Percentiles rank a stretch among this genome's conserved stretches.
Evolutionary conservation across 2,888 invertebrate species (phyloP).

Genomic region (Rhaphigaster nebulosa): DNA sequence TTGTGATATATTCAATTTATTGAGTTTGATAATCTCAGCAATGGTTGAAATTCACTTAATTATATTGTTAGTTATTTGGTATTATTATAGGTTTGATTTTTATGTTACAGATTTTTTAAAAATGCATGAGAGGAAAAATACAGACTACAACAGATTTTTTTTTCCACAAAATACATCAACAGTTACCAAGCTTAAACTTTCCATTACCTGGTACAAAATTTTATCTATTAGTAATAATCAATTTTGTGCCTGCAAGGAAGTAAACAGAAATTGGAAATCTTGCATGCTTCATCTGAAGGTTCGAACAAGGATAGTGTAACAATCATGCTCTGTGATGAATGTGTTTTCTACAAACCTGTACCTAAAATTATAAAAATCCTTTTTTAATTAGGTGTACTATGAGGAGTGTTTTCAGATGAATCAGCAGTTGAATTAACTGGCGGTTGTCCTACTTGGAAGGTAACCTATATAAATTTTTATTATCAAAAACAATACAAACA

Average conservation of each 20-base stretch:
- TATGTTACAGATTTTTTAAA: background rate
- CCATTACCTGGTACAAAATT: background rate
- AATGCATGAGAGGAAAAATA: background rate
- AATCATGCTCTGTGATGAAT: constrained; percentile 11
- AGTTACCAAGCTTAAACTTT: background rate
- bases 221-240: background rate
- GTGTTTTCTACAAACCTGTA: background rate
- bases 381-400: constrained; percentile 11
- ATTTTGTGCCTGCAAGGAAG: background rate
- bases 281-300: constrained; percentile 18
- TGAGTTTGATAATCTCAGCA: background rate
- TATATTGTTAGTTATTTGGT: background rate
- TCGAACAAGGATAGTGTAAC: background rate
- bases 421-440: background rate
- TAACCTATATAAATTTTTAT: background rate
- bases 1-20: background rate
- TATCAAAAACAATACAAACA: background rate
- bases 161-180: background rate
- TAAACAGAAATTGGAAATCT: background rate
- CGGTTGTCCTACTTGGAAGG: background rate
- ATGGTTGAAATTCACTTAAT: background rate
- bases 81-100: background rate
- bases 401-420: background rate
- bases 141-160: background rate
- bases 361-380: constrained; percentile 8